A percentile compares a stretch with the other conserved stretches of the same genome.
Evolutionary conservation across 2,113 vertebrate species (phyloP).

Genomic region (Donacobius atricapilla): DNA sequence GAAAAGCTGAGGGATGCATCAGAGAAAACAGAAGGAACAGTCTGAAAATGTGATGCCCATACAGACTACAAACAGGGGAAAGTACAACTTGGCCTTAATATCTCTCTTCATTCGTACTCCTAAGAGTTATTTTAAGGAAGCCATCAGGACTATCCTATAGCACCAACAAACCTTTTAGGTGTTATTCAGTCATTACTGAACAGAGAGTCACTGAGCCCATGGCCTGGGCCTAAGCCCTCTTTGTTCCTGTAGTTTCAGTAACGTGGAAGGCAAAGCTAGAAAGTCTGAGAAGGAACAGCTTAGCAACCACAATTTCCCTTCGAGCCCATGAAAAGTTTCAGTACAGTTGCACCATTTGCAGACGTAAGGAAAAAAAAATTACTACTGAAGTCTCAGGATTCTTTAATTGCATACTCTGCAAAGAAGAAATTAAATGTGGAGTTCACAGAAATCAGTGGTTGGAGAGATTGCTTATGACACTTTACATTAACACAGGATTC

Average conservation of each 20-base stretch:
- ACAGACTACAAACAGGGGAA: background rate
- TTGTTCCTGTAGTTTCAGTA: background rate
- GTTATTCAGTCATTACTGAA: background rate
- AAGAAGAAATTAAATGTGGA: constrained; percentile 53
- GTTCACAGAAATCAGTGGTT: constrained; percentile 64
- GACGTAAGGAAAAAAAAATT: background rate
- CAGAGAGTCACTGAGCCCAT: background rate
- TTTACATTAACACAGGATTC: constrained; percentile 66
- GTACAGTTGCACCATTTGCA: background rate
- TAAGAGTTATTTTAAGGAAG: background rate
- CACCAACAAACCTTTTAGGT: background rate
- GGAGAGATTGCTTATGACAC: constrained; percentile 64
- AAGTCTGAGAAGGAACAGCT: background rate
- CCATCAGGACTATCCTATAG: background rate
- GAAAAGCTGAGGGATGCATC: background rate
- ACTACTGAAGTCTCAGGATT: constrained; percentile 30
- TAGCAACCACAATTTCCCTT: background rate
- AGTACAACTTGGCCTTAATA: background rate
- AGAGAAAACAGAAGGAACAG: background rate
- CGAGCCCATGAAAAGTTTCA: background rate
- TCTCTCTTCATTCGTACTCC: background rate
- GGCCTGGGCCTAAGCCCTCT: background rate
- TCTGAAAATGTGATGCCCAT: background rate
- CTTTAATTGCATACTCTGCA: constrained; percentile 55
- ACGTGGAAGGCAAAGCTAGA: background rate